These are phyloP conservation scores for Oostethus manadensis DNA, from an alignment of 2,113 vertebrate genomes.

Conservation along the genomic window DNA sequence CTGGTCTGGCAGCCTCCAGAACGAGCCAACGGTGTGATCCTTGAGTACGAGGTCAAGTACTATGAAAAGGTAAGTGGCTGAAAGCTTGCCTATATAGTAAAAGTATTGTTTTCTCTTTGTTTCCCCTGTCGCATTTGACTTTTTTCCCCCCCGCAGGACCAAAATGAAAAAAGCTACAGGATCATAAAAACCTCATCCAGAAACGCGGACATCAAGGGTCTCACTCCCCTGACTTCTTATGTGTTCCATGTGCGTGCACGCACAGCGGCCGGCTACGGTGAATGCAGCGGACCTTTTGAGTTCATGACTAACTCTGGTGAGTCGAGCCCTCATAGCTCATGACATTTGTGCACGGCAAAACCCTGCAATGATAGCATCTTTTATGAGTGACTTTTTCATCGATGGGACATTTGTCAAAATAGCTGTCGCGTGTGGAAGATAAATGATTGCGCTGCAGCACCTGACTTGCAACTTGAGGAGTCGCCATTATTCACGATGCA, in stretches of 20 bases:
- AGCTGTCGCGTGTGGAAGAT: constrained; percentile 32
- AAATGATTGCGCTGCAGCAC: constrained; percentile 34
- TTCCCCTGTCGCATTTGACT: neutral
- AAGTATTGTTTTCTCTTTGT: constrained; percentile 1
- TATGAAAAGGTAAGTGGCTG: constrained; percentile 87
- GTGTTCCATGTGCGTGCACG: constrained; percentile 94
- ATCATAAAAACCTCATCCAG: constrained; percentile 89
- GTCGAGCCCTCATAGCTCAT: constrained; percentile 17
- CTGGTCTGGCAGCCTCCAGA: constrained; percentile 93
- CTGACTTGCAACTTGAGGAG: constrained; percentile 30
- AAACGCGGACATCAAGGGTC: constrained; percentile 87
- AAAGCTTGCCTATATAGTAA: neutral
- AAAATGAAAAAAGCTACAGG: constrained; percentile 94
- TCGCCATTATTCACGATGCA: constrained; percentile 27
- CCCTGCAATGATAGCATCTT: constrained; percentile 27
- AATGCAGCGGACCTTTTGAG: constrained; percentile 92
- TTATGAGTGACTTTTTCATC: constrained; percentile 32
- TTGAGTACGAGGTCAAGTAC: constrained; percentile 98
- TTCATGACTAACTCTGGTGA: constrained; percentile 96
- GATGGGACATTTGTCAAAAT: constrained; percentile 41
- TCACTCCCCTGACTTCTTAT: constrained; percentile 92
- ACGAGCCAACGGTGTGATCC: constrained; percentile 91
- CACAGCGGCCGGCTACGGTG: constrained; percentile 91
- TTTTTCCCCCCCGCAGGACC: constrained; percentile 74
- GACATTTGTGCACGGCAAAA: constrained; percentile 13